Base-by-base conservation (phyloP, 1,140 invertebrate genomes). In the Tetranychus cinnabarinus region DNA sequence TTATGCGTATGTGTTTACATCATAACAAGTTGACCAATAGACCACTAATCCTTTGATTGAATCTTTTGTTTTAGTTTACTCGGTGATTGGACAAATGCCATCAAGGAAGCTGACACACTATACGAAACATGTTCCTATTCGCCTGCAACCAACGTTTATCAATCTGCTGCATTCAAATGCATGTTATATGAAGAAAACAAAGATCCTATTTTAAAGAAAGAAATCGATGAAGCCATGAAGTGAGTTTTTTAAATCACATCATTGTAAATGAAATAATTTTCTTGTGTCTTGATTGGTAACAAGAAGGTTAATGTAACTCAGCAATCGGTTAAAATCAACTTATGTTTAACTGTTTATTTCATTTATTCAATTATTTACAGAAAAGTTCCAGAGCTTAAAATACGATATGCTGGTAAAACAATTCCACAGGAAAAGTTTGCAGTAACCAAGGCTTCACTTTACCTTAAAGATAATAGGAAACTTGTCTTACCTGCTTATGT, bases 381-480 rank as follows among this genome's bases (percentile, higher is more conserved):
- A 63, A 79, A 82, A 65, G 82, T 85, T 31, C 85, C 88, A 5
- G 75, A 75, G 48, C 81, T 82, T 70, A 90, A 88, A 68, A 86
- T 92, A 70, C 77, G 85, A 61, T 89, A 96, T 60, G 88, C 90
- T 42, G 92, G 92, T 0, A 95, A 96, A 75, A 95, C 89, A 6
- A 74, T 97, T 64, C 91, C 92, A 15, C 84, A 95, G 78, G 92
- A 97, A 72, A 97, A 97, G 69, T 97, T 93, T 76, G 82, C 84
- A 45, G 78, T 88, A 10, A 84, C 82, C 68, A 90, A 90, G 68
- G 78, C 85, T 23, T 79, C 82, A 61, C 76, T 86, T 56, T 92
- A 83, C 72, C 78, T 80, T 64, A 75, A 78, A 42, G 84, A 90
- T 72, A 80, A 82, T 47, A 78, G 82, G 35, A 73, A 73, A 47